Evolutionary conservation across 2,888 invertebrate genomes (phyloP), one percentile per base, ranked within the genome.

Genomic region (Dicroscelio sp.): DNA sequence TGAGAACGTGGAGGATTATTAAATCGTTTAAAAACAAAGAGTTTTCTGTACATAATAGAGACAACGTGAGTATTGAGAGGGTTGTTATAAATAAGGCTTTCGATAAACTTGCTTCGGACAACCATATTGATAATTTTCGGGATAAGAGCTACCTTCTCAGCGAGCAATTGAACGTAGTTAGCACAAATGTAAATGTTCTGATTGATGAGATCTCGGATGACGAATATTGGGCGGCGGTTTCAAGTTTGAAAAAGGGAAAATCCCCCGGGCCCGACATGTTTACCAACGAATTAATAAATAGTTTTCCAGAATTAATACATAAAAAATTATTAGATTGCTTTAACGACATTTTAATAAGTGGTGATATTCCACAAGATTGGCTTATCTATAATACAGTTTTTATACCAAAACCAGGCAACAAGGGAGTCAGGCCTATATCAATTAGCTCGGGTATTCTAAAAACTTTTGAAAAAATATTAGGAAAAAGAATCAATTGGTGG

Each of bases 21-120:
- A 79, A 79, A 43, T 23, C 27, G 43, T 79, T 65, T 58, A 76
- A 33, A 58, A 65, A 65, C n/a, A 33, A 55, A n/a, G n/a, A 55
- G n/a, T 55, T 55, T n/a, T 55, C n/a, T 6, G n/a, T 55, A 17
- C 55, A 55, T 55, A 55, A n/a, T n/a, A n/a, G n/a, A n/a, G n/a
- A 10, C 10, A 14, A n/a, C n/a, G 55, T 6, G 5, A 55, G n/a
- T 55, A 55, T 55, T 14, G 55, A n/a, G n/a, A n/a, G n/a, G n/a
- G n/a, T n/a, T n/a, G n/a, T n/a, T n/a, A n/a, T n/a, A n/a, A n/a
- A n/a, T n/a, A n/a, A n/a, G n/a, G n/a, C n/a, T n/a, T n/a, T n/a
- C n/a, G n/a, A n/a, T n/a, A n/a, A n/a, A n/a, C n/a, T n/a, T n/a
- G n/a, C n/a, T n/a, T n/a, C n/a, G n/a, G n/a, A n/a, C n/a, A n/a